phyloP scores from a whole-genome alignment of 1,140 invertebrate genomes.

The Thrips palmi region DNA sequence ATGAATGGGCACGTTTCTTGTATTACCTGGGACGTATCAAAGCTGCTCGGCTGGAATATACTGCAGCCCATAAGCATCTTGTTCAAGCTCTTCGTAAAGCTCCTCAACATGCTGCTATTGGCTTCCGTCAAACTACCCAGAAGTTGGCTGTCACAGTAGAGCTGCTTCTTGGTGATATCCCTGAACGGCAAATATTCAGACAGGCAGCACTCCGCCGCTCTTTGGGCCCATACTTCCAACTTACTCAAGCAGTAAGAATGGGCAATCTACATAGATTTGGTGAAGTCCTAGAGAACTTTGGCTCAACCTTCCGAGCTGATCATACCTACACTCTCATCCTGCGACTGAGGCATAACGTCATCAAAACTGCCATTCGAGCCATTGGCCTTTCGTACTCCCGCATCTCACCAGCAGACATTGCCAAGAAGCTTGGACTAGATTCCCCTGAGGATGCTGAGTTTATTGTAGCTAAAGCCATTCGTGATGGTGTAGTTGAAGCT shows the following conservation, averaged over 20 bases:
- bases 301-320: constrained; percentile 69
- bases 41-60: constrained; percentile 91
- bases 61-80: constrained; percentile 87
- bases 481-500: constrained; percentile 97
- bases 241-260: constrained; percentile 91
- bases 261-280: constrained; percentile 90
- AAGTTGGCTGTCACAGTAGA: constrained; percentile 93
- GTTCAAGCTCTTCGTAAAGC: constrained; percentile 90
- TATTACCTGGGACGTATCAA: constrained; percentile 97
- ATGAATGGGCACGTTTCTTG: constrained; percentile 93
- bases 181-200: constrained; percentile 73
- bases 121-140: constrained; percentile 97
- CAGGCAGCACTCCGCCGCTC: constrained; percentile 71
- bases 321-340: constrained; percentile 91
- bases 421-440: constrained; percentile 80
- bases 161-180: constrained; percentile 90
- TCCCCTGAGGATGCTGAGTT: constrained; percentile 96
- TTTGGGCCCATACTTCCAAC: constrained; percentile 86
- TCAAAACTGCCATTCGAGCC: constrained; percentile 94
- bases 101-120: constrained; percentile 88
- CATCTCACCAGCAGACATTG: constrained; percentile 89
- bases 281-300: constrained; percentile 80
- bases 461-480: constrained; percentile 98
- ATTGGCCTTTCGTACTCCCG: constrained; percentile 94
- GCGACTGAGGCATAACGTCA: constrained; percentile 92